Base-by-base conservation (phyloP, 2,888 invertebrate species). In the Dinocampus coccinellae region DNA sequence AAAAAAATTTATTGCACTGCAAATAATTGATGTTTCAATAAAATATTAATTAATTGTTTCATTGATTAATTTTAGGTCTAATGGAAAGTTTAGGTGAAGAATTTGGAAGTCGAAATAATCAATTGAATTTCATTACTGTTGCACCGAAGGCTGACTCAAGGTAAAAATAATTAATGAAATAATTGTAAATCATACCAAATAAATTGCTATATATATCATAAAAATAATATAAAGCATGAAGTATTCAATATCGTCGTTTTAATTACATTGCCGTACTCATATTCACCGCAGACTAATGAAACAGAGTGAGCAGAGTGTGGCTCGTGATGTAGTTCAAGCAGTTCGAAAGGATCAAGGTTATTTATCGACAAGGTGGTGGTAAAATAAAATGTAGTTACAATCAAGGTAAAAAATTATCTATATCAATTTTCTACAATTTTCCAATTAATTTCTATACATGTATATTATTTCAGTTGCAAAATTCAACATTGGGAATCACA, bases 71-170 rank as follows among this genome's bases (percentile, higher is more conserved):
- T 68, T n/a, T 63, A 87, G 87, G 85, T 63, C 74, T 87, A 0
- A 85, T 86, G 80, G 85, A 83, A 52, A 82, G 81, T 65, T 74
- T 87, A 63, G 78, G 82, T 36, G 77, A 83, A 3, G 78, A 82
- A 36, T 81, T 86, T 61, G 77, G 78, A 64, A 76, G 78, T 29
- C 72, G 75, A 13, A 79, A 73, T 16, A 78, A 77, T 61, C 79
- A 78, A 16, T 77, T 86, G 1, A 83, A 81, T 52, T 86, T 86
- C 55, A 79, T 87, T 47, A 79, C 84, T 0, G 79, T 86, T 16
- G 80, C 86, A 10, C 85, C 85, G 0, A 81, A 80, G 66, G 79
- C 76, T 13, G 76, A 80, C 67, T 72, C 74, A 47, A 81, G 82
- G 87, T 87, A 76, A 58, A 69, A 20, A 60, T 42, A 20, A 55